phyloP scores from a whole-genome alignment of 2,113 vertebrate genomes.

The Chitala chitala region DNA sequence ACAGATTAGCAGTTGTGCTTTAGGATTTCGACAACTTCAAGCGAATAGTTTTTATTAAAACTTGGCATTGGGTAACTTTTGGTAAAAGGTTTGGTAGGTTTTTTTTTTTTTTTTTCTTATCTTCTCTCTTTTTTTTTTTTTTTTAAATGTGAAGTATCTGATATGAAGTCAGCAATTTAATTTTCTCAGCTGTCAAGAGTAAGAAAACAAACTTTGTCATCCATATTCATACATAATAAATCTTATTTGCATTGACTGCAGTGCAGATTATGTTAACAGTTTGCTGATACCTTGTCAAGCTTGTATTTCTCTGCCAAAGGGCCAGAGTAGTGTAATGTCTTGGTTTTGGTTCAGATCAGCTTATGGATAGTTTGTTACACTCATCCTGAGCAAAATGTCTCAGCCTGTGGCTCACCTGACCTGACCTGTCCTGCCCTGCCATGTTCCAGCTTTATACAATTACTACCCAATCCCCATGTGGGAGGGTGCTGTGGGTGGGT shows the following conservation, averaged over 20 bases:
- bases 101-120: background rate
- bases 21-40: too few species aligned
- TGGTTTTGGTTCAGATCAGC: too few species aligned
- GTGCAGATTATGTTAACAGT: background rate
- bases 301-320: slow-evolving; percentile 8
- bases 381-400: background rate
- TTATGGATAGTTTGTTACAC: too few species aligned
- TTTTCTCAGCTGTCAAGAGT: background rate
- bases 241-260: background rate
- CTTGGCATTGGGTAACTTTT: background rate
- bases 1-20: too few species aligned
- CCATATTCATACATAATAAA: too few species aligned
- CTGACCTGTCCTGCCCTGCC: background rate
- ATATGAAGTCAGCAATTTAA: background rate
- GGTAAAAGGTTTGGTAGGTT: background rate
- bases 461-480: background rate
- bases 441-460: too few species aligned
- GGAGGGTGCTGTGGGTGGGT: background rate
- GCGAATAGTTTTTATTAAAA: background rate
- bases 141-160: background rate
- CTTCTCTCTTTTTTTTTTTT: background rate
- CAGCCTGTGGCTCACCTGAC: background rate
- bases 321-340: background rate
- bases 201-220: too few species aligned
- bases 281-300: background rate